Evolutionary conservation across 2,797 vertebrate species (phyloP), one percentile per base, ranked within the genome.

Genomic region (Oreonectes daqikongensis): DNA sequence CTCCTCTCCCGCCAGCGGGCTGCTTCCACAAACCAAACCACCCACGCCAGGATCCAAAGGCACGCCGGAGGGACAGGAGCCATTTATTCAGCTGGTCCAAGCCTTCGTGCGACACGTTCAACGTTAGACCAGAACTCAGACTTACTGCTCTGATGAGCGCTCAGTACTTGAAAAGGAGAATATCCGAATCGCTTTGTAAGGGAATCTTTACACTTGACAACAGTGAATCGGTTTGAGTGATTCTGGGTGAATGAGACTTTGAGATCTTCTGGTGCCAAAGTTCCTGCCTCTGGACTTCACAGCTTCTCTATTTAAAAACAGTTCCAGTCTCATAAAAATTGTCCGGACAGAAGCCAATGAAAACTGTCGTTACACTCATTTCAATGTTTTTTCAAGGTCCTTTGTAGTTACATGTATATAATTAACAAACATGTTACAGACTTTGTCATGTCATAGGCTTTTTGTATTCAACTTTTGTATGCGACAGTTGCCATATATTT

Each of bases 71-170:
- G 95, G 94, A 60, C 98, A 99, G 89, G 98, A 99, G 87, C 95
- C 95, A 4, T 89, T 99, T 81, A 94, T 98, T 81, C 97, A 98
- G 88, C 93, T 99, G 0, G 96, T 99, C 18, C 98, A 99, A 88
- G 96, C 96, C 26, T 99, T 99, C 1, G 94, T 98, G 68, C 88
- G 94, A 78, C 96, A 97, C 0, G 93, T 98, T 78, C 98, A 99
- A 84, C 93, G 96, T 95, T 99, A 95, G 85, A 20, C 69, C 72
- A 79, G 68, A 18, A 73, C 24, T 55, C 26, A 28, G 24, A 46
- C 18, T 12, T 22, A 14, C 2, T 14, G 35, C 32, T 59, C 53
- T 28, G 44, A 68, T 8, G 3, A 52, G 18, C 18, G 40, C 35
- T 12, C 9, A 5, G 9, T 65, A 67, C 64, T 28, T 44, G n/a